phyloP scores from a whole-genome alignment of 2,888 invertebrate species.

The Thalpophila matura region DNA sequence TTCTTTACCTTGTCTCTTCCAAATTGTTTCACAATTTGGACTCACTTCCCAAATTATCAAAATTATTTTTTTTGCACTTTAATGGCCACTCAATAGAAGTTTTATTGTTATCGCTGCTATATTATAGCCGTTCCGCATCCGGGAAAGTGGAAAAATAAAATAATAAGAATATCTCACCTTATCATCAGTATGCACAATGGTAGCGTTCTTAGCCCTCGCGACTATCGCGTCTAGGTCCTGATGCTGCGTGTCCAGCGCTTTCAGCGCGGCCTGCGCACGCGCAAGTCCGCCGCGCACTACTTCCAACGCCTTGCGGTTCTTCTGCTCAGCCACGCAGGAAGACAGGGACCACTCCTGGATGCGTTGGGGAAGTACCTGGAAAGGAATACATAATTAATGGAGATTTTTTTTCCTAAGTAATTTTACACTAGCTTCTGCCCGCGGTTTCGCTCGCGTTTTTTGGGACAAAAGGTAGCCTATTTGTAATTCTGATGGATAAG shows the following conservation, averaged over 20 bases:
- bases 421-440: too few species aligned
- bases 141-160: too few species aligned
- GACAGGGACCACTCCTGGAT: conserved; percentile 98
- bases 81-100: too few species aligned
- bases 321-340: conserved; percentile 96
- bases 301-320: conserved; percentile 93
- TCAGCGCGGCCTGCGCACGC: conserved; percentile 94
- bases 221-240: conserved; percentile 95
- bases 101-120: too few species aligned
- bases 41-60: too few species aligned
- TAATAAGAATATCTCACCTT: conserved; percentile 74
- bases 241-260: conserved; percentile 95
- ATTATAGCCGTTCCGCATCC: too few species aligned
- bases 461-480: too few species aligned
- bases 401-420: not conserved
- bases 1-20: too few species aligned
- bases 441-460: too few species aligned
- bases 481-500: too few species aligned
- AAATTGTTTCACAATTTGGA: too few species aligned
- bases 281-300: conserved; percentile 95
- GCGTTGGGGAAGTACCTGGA: conserved; percentile 95
- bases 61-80: too few species aligned
- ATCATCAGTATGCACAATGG: conserved; percentile 91
- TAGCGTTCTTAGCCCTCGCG: conserved; percentile 93
- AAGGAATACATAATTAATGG: not conserved